Evolutionary conservation across 2,888 invertebrate species (phyloP).

Genomic region (Acanthopleura granulata): DNA sequence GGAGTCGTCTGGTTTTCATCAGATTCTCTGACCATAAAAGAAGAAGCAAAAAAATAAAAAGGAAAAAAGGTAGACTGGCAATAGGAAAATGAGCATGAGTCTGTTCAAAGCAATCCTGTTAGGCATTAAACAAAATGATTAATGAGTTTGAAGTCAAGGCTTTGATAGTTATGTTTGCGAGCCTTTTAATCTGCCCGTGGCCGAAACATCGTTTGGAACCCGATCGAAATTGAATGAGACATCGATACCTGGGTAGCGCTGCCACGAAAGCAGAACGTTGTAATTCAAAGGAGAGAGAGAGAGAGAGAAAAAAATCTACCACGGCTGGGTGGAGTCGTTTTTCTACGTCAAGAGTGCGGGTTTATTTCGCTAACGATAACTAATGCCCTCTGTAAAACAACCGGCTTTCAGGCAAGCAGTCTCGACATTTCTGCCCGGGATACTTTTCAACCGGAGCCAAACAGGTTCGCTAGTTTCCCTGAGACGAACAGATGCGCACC

Average conservation of each 20-base stretch:
- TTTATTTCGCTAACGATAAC: too few species aligned
- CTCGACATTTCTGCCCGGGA: too few species aligned
- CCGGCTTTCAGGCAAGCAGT: too few species aligned
- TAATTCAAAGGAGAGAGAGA: too few species aligned
- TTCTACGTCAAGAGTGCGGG: too few species aligned
- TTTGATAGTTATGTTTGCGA: not conserved
- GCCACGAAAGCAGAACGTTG: too few species aligned
- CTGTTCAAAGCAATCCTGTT: constrained; percentile 2
- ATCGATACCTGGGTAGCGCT: not conserved
- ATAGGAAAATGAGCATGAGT: constrained; percentile 7
- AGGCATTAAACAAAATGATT: constrained; percentile 3
- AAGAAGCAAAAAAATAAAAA: too few species aligned
- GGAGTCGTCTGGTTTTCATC: constrained; percentile 2
- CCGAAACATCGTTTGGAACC: not conserved
- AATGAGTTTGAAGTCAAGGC: not conserved
- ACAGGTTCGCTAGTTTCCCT: not conserved
- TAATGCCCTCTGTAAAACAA: too few species aligned
- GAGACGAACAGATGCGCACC: not conserved
- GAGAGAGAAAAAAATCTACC: too few species aligned
- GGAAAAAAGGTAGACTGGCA: not conserved
- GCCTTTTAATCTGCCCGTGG: constrained; percentile 5
- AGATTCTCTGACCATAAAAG: not conserved
- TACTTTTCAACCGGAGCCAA: too few species aligned
- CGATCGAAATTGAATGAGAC: constrained; percentile 17
- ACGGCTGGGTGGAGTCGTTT: too few species aligned